These are phyloP conservation scores for Agelaius tricolor DNA, from an alignment of 2,113 vertebrate genomes.

Conservation along the genomic window DNA sequence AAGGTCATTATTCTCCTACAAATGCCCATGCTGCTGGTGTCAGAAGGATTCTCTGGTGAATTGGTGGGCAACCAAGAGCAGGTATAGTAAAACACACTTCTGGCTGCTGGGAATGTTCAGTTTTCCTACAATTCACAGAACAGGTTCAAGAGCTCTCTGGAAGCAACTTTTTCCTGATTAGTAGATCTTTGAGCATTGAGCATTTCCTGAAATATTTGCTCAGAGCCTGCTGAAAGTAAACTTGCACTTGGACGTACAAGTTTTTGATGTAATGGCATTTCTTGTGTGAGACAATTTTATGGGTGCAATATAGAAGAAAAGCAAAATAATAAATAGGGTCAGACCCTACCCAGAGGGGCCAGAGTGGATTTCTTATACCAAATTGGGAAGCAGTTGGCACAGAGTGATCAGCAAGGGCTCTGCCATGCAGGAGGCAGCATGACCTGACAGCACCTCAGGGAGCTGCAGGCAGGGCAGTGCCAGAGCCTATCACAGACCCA, in stretches of 20 bases:
- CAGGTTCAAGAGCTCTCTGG: not conserved
- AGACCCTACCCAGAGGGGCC: not conserved
- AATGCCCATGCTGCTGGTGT: not conserved
- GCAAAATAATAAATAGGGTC: not conserved
- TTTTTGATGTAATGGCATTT: not conserved
- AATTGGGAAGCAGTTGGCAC: not conserved
- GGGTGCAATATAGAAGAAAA: not conserved
- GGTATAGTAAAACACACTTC: not conserved
- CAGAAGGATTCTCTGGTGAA: not conserved
- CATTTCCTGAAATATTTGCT: not conserved
- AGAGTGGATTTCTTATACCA: not conserved
- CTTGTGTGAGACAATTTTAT: not conserved
- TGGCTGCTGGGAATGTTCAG: not conserved
- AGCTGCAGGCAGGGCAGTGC: slow-evolving; percentile 53
- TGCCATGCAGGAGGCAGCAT: not conserved
- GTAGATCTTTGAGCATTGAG: not conserved
- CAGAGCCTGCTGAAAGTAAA: not conserved
- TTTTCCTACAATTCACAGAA: not conserved
- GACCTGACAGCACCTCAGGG: slow-evolving; percentile 54
- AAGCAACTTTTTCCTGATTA: not conserved
- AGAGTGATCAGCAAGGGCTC: not conserved
- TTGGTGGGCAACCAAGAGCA: not conserved
- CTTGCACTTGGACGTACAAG: not conserved
- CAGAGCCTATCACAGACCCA: slow-evolving; percentile 36
- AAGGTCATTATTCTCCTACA: not conserved